These are phyloP conservation scores for Micronycteris hirsuta DNA, from an alignment of 2,113 vertebrate species.

Conservation along the genomic window DNA sequence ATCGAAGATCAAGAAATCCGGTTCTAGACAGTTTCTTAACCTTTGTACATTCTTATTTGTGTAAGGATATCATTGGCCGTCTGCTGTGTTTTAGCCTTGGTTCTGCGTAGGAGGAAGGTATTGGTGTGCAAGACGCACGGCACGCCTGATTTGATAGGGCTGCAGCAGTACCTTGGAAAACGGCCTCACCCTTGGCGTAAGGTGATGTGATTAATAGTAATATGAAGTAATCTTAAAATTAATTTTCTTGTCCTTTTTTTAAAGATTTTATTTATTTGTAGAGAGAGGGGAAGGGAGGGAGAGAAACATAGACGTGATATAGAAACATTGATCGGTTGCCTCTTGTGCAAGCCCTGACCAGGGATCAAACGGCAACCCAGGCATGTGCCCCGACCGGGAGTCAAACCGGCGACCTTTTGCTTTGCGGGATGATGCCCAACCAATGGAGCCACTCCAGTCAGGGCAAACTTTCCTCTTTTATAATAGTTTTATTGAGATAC, in stretches of 20 bases:
- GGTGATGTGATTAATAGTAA: not conserved
- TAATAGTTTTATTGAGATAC: not conserved
- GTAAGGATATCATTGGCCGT: not conserved
- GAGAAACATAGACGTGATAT: too few species aligned
- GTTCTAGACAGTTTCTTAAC: not conserved
- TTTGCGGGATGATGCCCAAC: too few species aligned
- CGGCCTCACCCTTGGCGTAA: not conserved
- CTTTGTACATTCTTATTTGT: not conserved
- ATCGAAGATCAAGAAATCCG: not conserved
- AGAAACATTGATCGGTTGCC: too few species aligned
- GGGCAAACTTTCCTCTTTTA: not conserved
- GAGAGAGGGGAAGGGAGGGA: too few species aligned
- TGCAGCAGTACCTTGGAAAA: not conserved
- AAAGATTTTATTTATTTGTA: too few species aligned
- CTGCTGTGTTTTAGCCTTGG: not conserved
- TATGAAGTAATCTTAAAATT: not conserved
- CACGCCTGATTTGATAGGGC: not conserved
- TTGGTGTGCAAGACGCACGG: fast-evolving
- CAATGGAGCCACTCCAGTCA: too few species aligned
- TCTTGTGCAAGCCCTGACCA: not conserved
- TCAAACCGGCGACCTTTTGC: too few species aligned
- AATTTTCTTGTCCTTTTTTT: not conserved
- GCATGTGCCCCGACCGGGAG: too few species aligned
- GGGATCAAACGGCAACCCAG: too few species aligned
- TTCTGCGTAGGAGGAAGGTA: not conserved